Evolutionary conservation across 35 echinoderm and acorn worm species (phyloP).

Genomic region (Diadema setosum): DNA sequence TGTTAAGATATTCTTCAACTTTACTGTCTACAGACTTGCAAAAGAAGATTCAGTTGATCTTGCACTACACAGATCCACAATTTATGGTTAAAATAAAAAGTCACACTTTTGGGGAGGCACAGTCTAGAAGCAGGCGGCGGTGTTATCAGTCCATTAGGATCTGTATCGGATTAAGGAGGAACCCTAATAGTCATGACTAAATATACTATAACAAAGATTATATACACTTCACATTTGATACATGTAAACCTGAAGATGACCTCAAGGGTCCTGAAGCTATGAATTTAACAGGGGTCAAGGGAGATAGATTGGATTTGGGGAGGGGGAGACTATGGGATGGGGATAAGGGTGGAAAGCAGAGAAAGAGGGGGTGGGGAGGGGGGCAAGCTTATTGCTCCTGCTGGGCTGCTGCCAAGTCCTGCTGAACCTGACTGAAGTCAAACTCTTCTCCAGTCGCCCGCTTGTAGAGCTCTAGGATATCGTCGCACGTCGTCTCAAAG

Average conservation of each 20-base stretch:
- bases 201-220: neutral
- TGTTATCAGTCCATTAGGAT: too few species aligned
- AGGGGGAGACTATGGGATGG: neutral
- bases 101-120: too few species aligned
- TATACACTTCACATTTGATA: neutral
- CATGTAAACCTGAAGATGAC: neutral
- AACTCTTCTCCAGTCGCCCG: slow-evolving; percentile 55
- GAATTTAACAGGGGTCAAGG: too few species aligned
- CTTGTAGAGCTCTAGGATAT: slow-evolving; percentile 70
- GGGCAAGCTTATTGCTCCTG: neutral
- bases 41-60: too few species aligned
- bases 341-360: too few species aligned
- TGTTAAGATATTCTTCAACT: too few species aligned
- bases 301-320: neutral
- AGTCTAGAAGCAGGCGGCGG: too few species aligned
- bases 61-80: too few species aligned
- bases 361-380: neutral
- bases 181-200: too few species aligned
- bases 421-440: slow-evolving; percentile 73
- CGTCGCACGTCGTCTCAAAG: slow-evolving; percentile 92
- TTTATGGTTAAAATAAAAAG: too few species aligned
- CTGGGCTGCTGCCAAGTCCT: slow-evolving; percentile 16
- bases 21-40: too few species aligned
- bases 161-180: too few species aligned
- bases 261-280: neutral